Evolutionary conservation across 2,888 invertebrate genomes (phyloP), one percentile per base, ranked within the genome.

Genomic region (Acanthococcus lagerstroemiae): DNA sequence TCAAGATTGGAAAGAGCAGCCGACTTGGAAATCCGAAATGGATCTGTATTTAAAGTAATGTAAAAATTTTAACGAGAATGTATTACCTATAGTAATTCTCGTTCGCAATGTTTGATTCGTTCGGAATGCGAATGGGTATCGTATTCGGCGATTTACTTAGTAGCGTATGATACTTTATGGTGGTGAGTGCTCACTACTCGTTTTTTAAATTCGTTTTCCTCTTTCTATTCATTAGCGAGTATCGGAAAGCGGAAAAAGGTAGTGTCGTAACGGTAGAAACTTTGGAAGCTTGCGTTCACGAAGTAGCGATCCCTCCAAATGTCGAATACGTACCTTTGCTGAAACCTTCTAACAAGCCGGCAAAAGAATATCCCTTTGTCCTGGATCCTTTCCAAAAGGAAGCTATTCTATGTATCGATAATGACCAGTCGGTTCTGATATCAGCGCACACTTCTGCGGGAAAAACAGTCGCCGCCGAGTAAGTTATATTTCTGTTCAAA

Each of bases 391-490:
- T 99, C 77, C 99, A 99, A 76, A 93, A 91, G 73, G 94, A 96
- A 77, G 95, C 97, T 0, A 89, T 97, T 69, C 77, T 90, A 58
- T 99, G 99, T 75, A 88, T 99, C 72, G 96, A 99, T 75, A 99
- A 99, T 77, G 87, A 92, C 74, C 96, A 99, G 75, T 96, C 96
- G 9, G 99, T 99, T 4, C 80, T 99, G 50, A 97, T 99, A 0
- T 97, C 99, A 1, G 99, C 99, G 6, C 99, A 99, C 75, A 99
- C 99, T 0, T 99, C 97, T 3, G 97, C 99, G 54, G 99, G 99
- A 60, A 99, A 99, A 83, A 99, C 99, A 66, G 97, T 97, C 2
- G 96, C 96, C 6, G 99, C 97, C 4, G 95, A 97, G 89, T 96
- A 81, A 83, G 89, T 80, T 4, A 22, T 22, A 2, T 48, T 48